Conservation (phyloP, 1,140 invertebrate species). For the Anastrepha obliqua region DNA sequence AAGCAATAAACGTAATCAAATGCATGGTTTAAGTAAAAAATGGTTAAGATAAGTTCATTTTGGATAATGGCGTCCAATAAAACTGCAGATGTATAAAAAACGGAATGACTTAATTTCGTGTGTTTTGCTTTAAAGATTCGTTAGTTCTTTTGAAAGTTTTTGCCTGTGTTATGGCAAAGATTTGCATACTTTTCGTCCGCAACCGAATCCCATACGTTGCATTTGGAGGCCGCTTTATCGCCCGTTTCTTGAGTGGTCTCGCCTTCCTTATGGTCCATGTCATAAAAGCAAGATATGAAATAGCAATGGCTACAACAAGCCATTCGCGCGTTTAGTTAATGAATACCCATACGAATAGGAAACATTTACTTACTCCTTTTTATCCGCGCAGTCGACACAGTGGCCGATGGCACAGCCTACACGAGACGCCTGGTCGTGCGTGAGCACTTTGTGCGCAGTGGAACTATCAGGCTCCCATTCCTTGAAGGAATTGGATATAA, state of each 20-base stretch:
- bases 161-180: conserved; percentile 34
- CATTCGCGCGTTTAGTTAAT: background rate
- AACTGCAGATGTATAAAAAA: no score
- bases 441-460: background rate
- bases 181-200: conserved; percentile 4
- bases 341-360: background rate
- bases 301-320: conserved; percentile 32
- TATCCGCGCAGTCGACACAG: conserved; percentile 12
- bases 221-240: background rate
- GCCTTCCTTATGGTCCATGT: conserved; percentile 29
- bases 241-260: background rate
- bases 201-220: conserved; percentile 23
- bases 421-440: conserved; percentile 51
- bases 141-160: background rate
- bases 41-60: no score
- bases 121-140: background rate
- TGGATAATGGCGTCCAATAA: no score
- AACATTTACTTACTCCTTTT: conserved; percentile 12
- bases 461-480: background rate
- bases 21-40: no score
- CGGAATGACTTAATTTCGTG: no score
- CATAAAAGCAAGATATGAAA: conserved; percentile 53
- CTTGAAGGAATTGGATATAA: background rate
- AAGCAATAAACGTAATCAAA: no score
- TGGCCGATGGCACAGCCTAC: conserved; percentile 55